These are phyloP conservation scores for Pinna nobilis DNA, from an alignment of 1,140 invertebrate genomes.

Conservation along the genomic window DNA sequence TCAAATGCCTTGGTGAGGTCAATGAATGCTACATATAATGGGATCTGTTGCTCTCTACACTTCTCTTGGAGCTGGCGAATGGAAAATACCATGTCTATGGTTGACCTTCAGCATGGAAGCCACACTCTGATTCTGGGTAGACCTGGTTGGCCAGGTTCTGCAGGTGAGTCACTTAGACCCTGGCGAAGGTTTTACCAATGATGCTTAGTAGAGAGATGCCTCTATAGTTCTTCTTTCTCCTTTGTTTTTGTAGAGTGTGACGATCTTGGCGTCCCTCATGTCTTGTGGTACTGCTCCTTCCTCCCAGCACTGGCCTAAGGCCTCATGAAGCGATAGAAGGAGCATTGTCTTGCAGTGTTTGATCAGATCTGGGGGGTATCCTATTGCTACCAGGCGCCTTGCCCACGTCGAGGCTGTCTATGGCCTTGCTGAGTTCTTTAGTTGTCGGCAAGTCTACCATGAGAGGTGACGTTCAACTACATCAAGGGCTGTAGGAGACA, in stretches of 20 bases:
- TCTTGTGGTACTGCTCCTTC: conserved; percentile 3
- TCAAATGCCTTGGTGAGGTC: conserved; percentile 41
- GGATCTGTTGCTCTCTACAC: conserved; percentile 23
- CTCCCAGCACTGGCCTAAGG: conserved; percentile 23
- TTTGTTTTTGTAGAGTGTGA: conserved; percentile 34
- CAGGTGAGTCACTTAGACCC: background rate
- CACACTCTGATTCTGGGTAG: background rate
- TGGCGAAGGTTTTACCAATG: background rate
- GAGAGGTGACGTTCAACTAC: too few relatives aligned
- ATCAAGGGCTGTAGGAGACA: too few relatives aligned
- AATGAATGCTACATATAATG: conserved; percentile 37
- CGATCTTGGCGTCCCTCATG: conserved; percentile 8
- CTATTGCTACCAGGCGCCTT: conserved; percentile 24
- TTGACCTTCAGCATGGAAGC: conserved; percentile 1
- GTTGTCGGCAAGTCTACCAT: conserved; percentile 6
- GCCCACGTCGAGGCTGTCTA: conserved; percentile 21
- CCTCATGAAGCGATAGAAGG: conserved; percentile 10
- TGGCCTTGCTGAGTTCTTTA: conserved; percentile 14
- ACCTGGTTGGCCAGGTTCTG: background rate
- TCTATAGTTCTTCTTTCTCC: background rate
- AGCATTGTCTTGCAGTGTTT: conserved; percentile 14
- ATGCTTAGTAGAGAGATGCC: background rate
- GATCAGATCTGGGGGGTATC: conserved; percentile 21
- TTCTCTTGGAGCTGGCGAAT: background rate
- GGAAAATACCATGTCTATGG: conserved; percentile 37